These are phyloP conservation scores for Indicator maculatus DNA, from an alignment of 2,113 vertebrate species.

Conservation along the genomic window DNA sequence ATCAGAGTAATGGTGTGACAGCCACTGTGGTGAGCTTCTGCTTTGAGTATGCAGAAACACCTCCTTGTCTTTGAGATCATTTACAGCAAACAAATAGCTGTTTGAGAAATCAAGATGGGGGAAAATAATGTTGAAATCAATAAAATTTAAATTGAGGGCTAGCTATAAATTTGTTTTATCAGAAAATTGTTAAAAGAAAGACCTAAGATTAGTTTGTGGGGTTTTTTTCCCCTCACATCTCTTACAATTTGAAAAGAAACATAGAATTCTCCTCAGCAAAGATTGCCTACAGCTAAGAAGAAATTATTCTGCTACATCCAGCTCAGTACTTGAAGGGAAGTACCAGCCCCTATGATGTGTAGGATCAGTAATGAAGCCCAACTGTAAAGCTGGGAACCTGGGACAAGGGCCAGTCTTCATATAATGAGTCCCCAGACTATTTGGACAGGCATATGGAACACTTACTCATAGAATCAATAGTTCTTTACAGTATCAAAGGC, in stretches of 20 bases:
- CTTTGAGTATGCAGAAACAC: not conserved
- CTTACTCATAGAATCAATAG: not conserved
- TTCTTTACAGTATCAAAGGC: not conserved
- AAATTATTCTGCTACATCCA: not conserved
- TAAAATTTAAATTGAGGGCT: not conserved
- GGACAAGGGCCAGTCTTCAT: not conserved
- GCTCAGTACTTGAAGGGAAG: not conserved
- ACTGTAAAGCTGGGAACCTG: not conserved
- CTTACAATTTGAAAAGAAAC: not conserved
- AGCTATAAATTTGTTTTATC: not conserved
- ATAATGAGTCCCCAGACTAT: not conserved
- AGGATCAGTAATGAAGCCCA: not conserved
- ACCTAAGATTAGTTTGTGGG: not conserved
- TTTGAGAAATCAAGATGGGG: not conserved
- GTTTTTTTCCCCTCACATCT: not conserved
- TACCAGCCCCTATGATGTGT: not conserved
- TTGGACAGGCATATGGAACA: not conserved
- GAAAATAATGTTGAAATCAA: not conserved
- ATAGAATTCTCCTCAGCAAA: not conserved
- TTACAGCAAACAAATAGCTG: not conserved
- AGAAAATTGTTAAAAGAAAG: not conserved
- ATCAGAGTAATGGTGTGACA: not conserved
- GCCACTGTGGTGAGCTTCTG: rapidly evolving
- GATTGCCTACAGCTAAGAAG: not conserved
- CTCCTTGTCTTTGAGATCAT: not conserved